Conservation (phyloP, 2,888 invertebrate species). For the Aquatica leii region DNA sequence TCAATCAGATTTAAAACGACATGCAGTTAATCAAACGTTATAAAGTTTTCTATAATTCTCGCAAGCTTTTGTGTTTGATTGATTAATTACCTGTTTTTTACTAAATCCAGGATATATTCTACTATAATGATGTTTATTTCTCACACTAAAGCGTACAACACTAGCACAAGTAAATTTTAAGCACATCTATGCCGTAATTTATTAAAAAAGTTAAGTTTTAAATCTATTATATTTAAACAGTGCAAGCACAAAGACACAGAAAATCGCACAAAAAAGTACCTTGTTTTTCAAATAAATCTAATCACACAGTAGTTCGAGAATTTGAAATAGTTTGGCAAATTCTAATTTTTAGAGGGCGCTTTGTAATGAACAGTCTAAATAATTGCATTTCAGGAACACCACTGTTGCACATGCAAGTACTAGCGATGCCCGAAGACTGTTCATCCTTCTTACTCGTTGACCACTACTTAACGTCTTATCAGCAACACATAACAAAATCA, state of each 20-base stretch:
- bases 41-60: too few species aligned
- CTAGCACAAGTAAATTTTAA: constrained; percentile 28
- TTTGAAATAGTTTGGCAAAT: background rate
- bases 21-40: constrained; percentile 1
- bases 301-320: background rate
- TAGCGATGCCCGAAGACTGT: constrained; percentile 30
- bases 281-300: constrained; percentile 4
- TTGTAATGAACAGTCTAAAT: background rate
- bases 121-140: constrained; percentile 10
- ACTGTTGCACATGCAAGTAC: constrained; percentile 31
- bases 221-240: too few species aligned
- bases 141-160: constrained; percentile 22
- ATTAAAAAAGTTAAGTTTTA: too few species aligned
- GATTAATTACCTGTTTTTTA: constrained; percentile 21
- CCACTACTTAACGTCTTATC: constrained; percentile 34
- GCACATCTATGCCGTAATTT: constrained; percentile 31
- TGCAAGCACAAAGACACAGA: constrained; percentile 10
- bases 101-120: constrained; percentile 18
- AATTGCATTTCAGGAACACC: constrained; percentile 23
- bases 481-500: constrained; percentile 25
- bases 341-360: background rate
- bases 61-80: too few species aligned
- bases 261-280: constrained; percentile 7
- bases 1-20: constrained; percentile 4
- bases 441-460: constrained; percentile 27